These are phyloP conservation scores for Tympanoctomys barrerae DNA, from an alignment of 2,797 vertebrate genomes.

Conservation along the genomic window DNA sequence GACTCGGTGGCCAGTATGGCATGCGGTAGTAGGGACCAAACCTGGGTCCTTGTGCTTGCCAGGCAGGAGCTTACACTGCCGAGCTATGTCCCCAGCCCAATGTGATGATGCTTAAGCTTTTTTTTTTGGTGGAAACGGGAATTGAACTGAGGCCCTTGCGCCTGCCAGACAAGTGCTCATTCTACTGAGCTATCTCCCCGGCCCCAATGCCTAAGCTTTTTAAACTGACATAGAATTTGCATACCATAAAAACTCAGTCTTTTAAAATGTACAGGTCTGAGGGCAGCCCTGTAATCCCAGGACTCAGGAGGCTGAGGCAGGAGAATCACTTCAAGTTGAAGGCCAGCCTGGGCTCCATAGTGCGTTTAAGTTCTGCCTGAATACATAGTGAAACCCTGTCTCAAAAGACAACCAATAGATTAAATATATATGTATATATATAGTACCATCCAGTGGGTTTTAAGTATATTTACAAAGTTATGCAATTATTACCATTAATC, in stretches of 20 bases:
- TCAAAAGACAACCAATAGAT: background rate
- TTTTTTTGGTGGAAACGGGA: background rate
- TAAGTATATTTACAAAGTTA: background rate
- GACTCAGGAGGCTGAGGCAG: background rate
- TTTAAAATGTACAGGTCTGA: background rate
- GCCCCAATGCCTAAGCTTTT: no score
- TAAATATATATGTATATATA: background rate
- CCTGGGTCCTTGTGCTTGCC: no score
- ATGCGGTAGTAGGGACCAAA: no score
- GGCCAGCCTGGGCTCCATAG: background rate
- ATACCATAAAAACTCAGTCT: constrained; percentile 31
- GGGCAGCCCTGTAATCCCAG: background rate
- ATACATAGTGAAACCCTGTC: background rate
- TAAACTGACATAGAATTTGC: constrained; percentile 26
- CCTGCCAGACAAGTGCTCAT: no score
- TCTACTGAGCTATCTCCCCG: no score
- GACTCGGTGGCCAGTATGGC: no score
- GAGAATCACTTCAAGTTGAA: background rate
- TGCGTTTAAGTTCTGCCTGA: background rate
- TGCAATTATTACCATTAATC: background rate
- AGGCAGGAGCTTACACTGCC: no score
- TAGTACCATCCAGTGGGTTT: background rate
- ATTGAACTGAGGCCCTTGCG: no score
- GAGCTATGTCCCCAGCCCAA: no score
- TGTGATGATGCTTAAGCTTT: background rate